These are phyloP conservation scores for Antedon mediterranea DNA, from an alignment of 53 echinoderm and acorn worm genomes.

Conservation along the genomic window DNA sequence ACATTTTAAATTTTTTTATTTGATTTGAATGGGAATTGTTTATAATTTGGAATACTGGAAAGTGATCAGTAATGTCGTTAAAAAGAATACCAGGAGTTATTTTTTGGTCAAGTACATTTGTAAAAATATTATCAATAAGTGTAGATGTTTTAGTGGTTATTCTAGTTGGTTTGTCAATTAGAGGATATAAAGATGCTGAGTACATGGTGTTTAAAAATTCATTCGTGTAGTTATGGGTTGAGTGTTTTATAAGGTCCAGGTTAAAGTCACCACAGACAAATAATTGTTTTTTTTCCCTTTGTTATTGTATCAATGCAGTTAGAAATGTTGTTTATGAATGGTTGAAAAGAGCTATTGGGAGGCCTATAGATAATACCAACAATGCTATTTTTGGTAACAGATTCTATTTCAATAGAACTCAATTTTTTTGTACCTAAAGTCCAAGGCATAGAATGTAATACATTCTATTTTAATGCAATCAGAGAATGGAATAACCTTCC, in stretches of 20 bases:
- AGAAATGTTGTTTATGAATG: not conserved
- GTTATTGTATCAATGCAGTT: not conserved
- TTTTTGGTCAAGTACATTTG: not conserved
- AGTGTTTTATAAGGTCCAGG: not conserved
- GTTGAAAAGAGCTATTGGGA: not conserved
- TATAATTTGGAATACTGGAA: not conserved
- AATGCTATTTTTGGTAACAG: not conserved
- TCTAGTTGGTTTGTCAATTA: not conserved
- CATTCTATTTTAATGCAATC: no score
- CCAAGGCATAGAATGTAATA: no score
- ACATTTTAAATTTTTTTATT: not conserved
- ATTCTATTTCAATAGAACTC: not conserved
- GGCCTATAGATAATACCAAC: not conserved
- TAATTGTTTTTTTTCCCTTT: not conserved
- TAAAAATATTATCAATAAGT: not conserved
- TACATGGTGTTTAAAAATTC: not conserved
- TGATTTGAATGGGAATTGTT: not conserved
- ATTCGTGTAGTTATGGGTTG: not conserved
- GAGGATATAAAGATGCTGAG: not conserved
- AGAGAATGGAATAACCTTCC: no score
- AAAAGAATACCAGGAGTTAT: not conserved
- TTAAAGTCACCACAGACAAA: not conserved
- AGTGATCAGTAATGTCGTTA: not conserved
- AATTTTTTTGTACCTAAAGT: no score
- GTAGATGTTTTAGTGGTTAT: not conserved